Conservation (phyloP, 1,140 invertebrate genomes). For the Phymorhynchus buccinoides region DNA sequence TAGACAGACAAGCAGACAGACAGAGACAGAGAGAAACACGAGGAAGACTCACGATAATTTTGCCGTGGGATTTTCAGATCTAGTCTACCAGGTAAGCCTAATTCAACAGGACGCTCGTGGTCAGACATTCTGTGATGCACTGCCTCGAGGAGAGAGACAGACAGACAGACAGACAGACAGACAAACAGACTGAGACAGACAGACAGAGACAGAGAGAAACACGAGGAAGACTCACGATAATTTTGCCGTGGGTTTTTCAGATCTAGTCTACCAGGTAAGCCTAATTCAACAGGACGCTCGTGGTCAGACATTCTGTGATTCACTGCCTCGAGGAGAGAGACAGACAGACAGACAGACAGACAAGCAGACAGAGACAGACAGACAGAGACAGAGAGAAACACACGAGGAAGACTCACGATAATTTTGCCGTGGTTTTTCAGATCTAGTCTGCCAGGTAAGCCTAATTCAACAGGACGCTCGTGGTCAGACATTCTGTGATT, state of each 20-base stretch:
- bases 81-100: neutral
- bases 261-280: neutral
- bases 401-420: too few relatives aligned
- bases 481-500: too few relatives aligned
- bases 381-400: neutral
- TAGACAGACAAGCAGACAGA: too few relatives aligned
- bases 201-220: too few relatives aligned
- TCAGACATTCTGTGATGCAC: neutral
- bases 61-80: neutral
- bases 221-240: constrained; percentile 12
- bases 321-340: neutral
- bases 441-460: too few relatives aligned
- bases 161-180: neutral
- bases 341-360: neutral
- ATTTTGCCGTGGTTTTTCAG: too few relatives aligned
- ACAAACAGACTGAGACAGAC: neutral
- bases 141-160: neutral
- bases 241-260: neutral
- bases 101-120: neutral
- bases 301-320: neutral
- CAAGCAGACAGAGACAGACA: neutral
- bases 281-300: neutral
- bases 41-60: neutral
- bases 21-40: too few relatives aligned
- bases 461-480: too few relatives aligned